Base-by-base conservation (phyloP, 2,888 invertebrate species). In the Emmelina monodactyla region DNA sequence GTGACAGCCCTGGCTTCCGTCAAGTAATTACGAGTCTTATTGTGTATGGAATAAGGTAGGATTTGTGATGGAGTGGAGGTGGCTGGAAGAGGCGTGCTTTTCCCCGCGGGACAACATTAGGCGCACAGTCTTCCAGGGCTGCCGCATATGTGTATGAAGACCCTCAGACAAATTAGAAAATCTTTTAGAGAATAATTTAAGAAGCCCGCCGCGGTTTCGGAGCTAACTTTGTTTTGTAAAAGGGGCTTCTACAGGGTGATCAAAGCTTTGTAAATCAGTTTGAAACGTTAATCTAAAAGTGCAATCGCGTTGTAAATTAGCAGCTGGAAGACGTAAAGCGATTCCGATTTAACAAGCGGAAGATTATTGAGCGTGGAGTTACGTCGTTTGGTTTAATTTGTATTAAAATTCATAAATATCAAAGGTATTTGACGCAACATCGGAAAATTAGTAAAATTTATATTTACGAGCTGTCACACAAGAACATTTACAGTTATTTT, bases 141-240 rank as follows among this genome's bases (percentile, higher is more conserved):
- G 44, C 53, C 56, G 58, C 59, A 57, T 65, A 59, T 62, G 62
- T 54, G 59, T 56, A 48, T 55, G 61, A 56, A 62, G 66, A 63
- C 58, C 63, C 52, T 60, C 49, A 67, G 65, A 70, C 69, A 78
- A 78, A 79, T 78, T 78, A 79, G 67, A 73, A 73, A 78, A 79
- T 78, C 78, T 78, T 73, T 71, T 64, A 62, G 66, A 61, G 78
- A 75, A 76, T 78, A 70, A 76, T 75, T 76, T 73, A 72, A 69
- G 72, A 62, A 66, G 63, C 58, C 51, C 51, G 49, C 44, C 46
- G 55, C 50, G 57, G 60, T 58, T 53, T 38, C 45, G 45, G 54
- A 54, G 63, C 58, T 64, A 66, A 70, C 67, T 69, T 71, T 55
- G 55, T 64, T 61, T 49, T 56, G 50, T 44, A 47, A n/a, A n/a